Evolutionary conservation across 2,113 vertebrate species (phyloP), one percentile per base, ranked within the genome.

Genomic region (Bubalus kerabau): DNA sequence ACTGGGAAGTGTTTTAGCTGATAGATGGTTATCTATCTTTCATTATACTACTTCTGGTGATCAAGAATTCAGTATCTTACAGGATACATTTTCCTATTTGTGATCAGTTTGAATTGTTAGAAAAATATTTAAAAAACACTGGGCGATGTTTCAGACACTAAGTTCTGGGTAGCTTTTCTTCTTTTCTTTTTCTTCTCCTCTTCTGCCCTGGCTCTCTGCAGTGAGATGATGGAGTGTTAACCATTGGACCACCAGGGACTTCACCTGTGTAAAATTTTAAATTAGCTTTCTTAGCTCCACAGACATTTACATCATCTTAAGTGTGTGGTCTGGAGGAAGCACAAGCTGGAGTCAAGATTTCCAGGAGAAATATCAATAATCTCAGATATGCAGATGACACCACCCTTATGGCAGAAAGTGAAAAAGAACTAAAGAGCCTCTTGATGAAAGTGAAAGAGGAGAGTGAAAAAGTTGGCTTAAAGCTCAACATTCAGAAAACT

Each of bases 11-110:
- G 28, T 88, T 78, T 90, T 46, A 54, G 11, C 87, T 19, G 59
- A 93, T 3, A 56, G 13, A 56, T 48, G 7, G 28, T 62, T 82
- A 76, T 26, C 14, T 48, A 30, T n/a, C 26, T 92, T 91, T 71
- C 43, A 23, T 52, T 92, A 36, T 1, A 81, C 7, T 62, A 76
- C 17, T 94, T 93, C 15, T 90, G 40, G 5, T 87, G 30, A 78
- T 71, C 67, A 71, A 84, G n/a, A 86, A 93, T 46, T 94, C 46
- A 86, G n/a, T 84, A 59, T 84, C 28, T 90, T 76, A 82, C 23
- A 60, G 28, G 32, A 28, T 81, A 64, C 30, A 54, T 62, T 95
- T 87, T 81, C 12, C 21, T 74, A 23, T 88, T 78, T 14, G 56
- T 94, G 21, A 1, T 59, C 24, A 76, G 16, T 80, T 57, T 83